Evolutionary conservation across 2,797 vertebrate genomes (phyloP).

Genomic region (Phataginus tetradactyla): DNA sequence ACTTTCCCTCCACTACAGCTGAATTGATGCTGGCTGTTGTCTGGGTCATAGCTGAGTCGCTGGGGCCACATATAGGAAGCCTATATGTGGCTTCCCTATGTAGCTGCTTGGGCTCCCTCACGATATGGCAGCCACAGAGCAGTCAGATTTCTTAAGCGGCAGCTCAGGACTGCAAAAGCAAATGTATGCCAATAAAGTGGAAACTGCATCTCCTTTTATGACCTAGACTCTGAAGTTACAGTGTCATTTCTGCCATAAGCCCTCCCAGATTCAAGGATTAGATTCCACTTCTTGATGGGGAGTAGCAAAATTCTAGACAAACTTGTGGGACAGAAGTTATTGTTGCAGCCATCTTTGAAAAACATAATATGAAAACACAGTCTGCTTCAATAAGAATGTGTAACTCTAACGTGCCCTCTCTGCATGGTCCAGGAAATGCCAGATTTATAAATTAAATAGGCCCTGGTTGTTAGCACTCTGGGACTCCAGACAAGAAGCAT

Average conservation of each 20-base stretch:
- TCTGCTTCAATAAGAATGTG: not conserved
- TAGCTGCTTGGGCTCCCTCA: not conserved
- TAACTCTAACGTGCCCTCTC: not conserved
- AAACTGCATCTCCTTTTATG: not conserved
- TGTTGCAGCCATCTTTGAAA: not conserved
- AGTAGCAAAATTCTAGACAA: not conserved
- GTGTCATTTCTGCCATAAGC: not conserved
- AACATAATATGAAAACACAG: not conserved
- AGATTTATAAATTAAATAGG: not conserved
- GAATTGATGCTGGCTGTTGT: not conserved
- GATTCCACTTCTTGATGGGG: not conserved
- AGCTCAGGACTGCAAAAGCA: not conserved
- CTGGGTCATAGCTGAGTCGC: not conserved
- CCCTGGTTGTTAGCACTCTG: not conserved
- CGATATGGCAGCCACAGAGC: not conserved
- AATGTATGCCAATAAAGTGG: not conserved
- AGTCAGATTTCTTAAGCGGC: not conserved
- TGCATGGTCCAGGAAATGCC: not conserved
- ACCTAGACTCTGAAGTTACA: not conserved
- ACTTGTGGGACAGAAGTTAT: not conserved
- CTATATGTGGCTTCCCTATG: not conserved
- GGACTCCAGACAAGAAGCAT: not conserved
- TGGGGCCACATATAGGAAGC: not conserved
- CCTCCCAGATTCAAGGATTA: not conserved
- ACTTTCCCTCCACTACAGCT: not conserved